Evolutionary conservation across 1,140 invertebrate species (phyloP), one percentile per base, ranked within the genome.

Genomic region (Diachasma alloeum): DNA sequence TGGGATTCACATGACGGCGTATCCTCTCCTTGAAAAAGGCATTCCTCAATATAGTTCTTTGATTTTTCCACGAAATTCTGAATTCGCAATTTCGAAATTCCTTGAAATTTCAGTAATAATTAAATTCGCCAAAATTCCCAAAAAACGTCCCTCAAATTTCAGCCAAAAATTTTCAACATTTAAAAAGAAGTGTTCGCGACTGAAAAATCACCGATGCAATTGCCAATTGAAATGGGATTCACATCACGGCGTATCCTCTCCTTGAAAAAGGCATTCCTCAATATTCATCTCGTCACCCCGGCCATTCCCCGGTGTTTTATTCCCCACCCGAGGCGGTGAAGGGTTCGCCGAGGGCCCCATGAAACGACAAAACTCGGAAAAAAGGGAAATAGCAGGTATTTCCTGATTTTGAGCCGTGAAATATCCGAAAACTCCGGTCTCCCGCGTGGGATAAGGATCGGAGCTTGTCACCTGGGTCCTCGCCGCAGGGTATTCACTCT

Each of bases 401-500:
- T 77, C 63, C 42, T 17, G 63, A 72, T 67, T 19, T 31, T 48
- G 36, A 69, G 56, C 63, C 36, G 19, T n/a, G 4, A 68, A 68
- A 68, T 31, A 39, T 37, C 15, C 15, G 66, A 68, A 68, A 66
- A 4, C 6, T 66, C 31, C 26, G 15, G 5, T 66, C 1, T 42
- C 22, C 46, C 26, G 19, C 36, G 19, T 36, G 26, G 77, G 77
- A 74, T 78, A 78, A 74, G 74, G 77, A 79, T 80, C 66, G 69
- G 59, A 72, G 53, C 70, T 80, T 80, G 80, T 82, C 83, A 84
- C 79, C 81, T 82, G 79, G 81, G 71, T 77, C 68, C 72, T 77
- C 53, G 15, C 42, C 26, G 71, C 46, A 11, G 37, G 36, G 19
- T 19, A 71, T 71, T 71, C 42, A 1, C 36, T 71, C 68, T 71